Conservation (phyloP, 2,113 vertebrate species). For the Microtus montanus region DNA sequence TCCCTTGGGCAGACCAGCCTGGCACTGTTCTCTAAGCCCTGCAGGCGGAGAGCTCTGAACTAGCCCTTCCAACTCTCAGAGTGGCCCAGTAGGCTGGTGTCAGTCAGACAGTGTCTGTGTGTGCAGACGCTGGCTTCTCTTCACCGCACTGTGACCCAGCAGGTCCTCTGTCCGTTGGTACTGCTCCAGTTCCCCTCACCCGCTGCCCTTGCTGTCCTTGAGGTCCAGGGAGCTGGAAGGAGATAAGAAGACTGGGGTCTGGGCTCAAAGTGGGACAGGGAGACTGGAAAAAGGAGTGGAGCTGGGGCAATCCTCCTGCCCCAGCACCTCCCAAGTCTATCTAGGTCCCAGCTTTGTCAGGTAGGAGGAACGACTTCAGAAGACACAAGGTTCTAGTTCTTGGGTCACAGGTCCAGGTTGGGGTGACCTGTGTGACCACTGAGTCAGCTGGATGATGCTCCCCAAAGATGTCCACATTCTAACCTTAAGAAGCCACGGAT, state of each 20-base stretch:
- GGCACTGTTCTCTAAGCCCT: neutral
- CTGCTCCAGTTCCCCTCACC: neutral
- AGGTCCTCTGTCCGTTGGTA: neutral
- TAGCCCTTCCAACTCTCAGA: neutral
- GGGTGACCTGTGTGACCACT: neutral
- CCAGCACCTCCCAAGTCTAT: neutral
- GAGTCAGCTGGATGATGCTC: too few species aligned
- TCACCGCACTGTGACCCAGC: neutral
- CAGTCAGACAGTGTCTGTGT: neutral
- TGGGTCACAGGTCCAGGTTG: neutral
- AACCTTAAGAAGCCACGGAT: neutral
- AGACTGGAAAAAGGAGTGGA: too few species aligned
- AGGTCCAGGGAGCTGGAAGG: neutral
- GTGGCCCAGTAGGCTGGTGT: neutral
- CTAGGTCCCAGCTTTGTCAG: neutral
- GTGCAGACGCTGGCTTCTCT: neutral
- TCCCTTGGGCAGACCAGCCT: neutral
- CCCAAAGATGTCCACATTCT: fast-evolving
- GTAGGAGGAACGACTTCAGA: neutral
- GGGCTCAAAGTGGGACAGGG: neutral
- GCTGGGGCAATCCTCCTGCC: neutral
- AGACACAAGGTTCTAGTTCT: neutral
- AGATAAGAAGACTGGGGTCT: neutral
- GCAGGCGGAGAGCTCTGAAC: neutral
- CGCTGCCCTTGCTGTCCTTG: too few species aligned